phyloP scores from a whole-genome alignment of 1,140 invertebrate genomes.

The Musca vetustissima region DNA sequence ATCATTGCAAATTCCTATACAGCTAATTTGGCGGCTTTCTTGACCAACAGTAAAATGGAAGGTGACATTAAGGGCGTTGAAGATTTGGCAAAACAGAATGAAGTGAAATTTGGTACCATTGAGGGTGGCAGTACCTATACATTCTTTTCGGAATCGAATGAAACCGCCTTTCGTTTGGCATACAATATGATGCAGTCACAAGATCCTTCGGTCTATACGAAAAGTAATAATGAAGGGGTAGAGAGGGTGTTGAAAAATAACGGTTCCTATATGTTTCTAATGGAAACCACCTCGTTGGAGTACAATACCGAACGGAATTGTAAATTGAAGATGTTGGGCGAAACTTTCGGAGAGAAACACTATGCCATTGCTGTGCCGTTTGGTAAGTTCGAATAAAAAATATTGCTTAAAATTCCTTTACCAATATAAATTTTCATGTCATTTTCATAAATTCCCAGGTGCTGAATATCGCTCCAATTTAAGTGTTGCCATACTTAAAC shows the following conservation, averaged over 20 bases:
- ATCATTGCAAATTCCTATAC: slow-evolving; percentile 96
- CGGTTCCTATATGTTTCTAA: slow-evolving; percentile 89
- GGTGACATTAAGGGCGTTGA: slow-evolving; percentile 81
- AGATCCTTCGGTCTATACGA: slow-evolving; percentile 74
- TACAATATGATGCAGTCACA: slow-evolving; percentile 74
- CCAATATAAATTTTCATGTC: neutral
- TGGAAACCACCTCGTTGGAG: slow-evolving; percentile 93
- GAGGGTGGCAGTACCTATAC: slow-evolving; percentile 74
- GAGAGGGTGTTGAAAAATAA: slow-evolving; percentile 72
- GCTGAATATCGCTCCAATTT: slow-evolving; percentile 69
- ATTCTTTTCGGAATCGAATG: slow-evolving; percentile 74
- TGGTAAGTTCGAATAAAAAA: slow-evolving; percentile 56
- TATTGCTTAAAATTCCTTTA: neutral
- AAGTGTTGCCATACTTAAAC: slow-evolving; percentile 68
- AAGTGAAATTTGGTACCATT: slow-evolving; percentile 84
- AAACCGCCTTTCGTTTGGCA: slow-evolving; percentile 69
- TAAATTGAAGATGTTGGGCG: slow-evolving; percentile 90
- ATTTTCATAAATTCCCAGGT: no score
- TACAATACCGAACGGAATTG: slow-evolving; percentile 86
- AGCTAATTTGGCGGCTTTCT: slow-evolving; percentile 90
- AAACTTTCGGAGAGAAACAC: slow-evolving; percentile 80
- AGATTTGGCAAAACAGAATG: slow-evolving; percentile 82
- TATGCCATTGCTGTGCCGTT: slow-evolving; percentile 75
- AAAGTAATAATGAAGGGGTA: slow-evolving; percentile 75
- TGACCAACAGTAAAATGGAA: slow-evolving; percentile 85